Evolutionary conservation across 1,140 invertebrate species (phyloP), one percentile per base, ranked within the genome.

Genomic region (Eueides isabella): DNA sequence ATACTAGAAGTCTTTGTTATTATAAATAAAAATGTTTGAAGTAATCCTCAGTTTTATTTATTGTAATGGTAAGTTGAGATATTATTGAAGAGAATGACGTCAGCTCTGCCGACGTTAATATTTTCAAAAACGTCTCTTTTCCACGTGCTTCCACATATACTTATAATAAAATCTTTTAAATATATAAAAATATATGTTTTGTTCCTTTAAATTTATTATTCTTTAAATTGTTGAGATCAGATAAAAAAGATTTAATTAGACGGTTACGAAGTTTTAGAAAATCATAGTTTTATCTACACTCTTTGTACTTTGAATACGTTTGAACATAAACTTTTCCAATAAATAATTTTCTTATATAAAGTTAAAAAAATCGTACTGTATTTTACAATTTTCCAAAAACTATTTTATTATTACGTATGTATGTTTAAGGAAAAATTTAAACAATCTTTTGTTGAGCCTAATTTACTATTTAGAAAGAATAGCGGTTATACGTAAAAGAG

Each of bases 181-280:
- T 48, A 16, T 16, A n/a, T 7, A n/a, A 23, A 48, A 19, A 5
- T 6, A 48, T n/a, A 48, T n/a, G 14, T 48, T 48, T 48, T 48
- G 41, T 48, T 48, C 41, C 16, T 48, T 23, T n/a, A 48, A 48
- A 19, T 48, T 48, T 6, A 48, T 48, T 48, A 48, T 23, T 4
- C 35, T 5, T 19, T 16, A 48, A 23, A 48, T n/a, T 38, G 35
- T 38, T 48, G 2, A 48, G 41, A 48, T 19, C 41, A 19, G 41
- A 48, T 48, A 48, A 48, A 48, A 48, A 48, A 48, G n/a, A 48
- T 48, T n/a, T 19, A 19, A 48, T 48, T 48, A 48, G 2, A 48
- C 7, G 7, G 5, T 48, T 9, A 48, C n/a, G 7, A 48, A 48
- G 41, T 48, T 48, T 19, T 19, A 48, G n/a, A 48, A 48, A 19